phyloP scores from a whole-genome alignment of 2,888 invertebrate genomes.

The Metallyticus violacea region DNA sequence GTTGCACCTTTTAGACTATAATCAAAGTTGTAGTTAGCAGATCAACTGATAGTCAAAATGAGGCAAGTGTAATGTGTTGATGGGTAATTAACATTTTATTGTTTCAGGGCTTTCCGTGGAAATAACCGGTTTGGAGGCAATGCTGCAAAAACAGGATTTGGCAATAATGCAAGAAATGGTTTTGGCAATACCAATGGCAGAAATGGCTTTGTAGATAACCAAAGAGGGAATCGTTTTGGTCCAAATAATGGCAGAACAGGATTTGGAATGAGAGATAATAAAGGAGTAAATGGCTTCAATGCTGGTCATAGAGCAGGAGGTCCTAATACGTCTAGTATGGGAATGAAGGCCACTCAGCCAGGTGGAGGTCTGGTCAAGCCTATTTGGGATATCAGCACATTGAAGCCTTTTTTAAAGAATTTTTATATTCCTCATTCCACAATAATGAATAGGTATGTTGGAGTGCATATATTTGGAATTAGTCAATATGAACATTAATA shows the following conservation, averaged over 20 bases:
- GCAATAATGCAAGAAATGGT: background rate
- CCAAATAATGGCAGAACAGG: background rate
- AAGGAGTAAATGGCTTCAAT: background rate
- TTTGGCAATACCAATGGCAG: background rate
- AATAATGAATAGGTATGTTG: conserved; percentile 56
- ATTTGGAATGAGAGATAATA: background rate
- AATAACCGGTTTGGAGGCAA: conserved; percentile 3
- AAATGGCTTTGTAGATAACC: background rate
- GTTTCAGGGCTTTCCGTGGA: background rate
- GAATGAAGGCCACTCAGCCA: conserved; percentile 54
- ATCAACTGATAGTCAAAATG: no score
- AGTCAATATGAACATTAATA: no score
- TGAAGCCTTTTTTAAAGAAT: conserved; percentile 89
- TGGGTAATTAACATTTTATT: no score
- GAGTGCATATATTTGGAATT: background rate
- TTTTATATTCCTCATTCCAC: conserved; percentile 84
- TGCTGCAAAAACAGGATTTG: background rate
- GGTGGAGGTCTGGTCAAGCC: conserved; percentile 81
- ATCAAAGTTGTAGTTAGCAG: no score
- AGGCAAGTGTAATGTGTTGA: no score
- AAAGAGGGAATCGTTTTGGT: background rate
- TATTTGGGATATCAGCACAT: conserved; percentile 77
- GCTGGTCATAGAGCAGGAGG: background rate
- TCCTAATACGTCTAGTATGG: background rate
- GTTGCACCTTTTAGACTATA: no score